Percentiles rank a stretch among this genome's conserved stretches.
These are phyloP conservation scores for Sycophila sp. DNA, from an alignment of 1,140 invertebrate genomes.

Conservation along the genomic window DNA sequence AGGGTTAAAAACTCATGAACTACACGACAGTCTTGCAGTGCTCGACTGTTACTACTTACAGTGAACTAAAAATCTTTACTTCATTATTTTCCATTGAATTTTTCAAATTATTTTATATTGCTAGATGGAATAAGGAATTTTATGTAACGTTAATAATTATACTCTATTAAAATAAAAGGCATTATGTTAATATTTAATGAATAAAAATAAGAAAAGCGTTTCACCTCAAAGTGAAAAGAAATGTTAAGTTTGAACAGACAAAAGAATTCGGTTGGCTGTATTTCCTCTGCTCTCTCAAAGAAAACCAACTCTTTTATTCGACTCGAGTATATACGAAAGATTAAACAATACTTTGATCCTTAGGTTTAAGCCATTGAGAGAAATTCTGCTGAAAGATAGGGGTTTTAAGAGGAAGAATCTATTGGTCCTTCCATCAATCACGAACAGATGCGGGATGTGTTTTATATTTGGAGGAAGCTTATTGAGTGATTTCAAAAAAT, in stretches of 20 bases:
- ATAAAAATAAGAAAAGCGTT: no score
- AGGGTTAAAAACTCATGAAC: no score
- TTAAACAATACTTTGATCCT: slow-evolving; percentile 16
- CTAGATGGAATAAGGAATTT: no score
- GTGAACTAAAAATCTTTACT: no score
- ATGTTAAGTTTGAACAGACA: no score
- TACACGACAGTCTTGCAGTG: no score
- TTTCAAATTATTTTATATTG: background rate
- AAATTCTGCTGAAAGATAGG: slow-evolving; percentile 1
- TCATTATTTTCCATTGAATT: no score
- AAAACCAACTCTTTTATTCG: background rate
- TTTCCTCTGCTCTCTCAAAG: background rate
- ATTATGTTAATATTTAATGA: background rate
- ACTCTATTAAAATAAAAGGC: background rate
- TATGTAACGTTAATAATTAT: background rate
- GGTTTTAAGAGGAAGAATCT: background rate
- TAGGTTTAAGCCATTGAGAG: slow-evolving; percentile 1
- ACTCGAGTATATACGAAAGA: background rate
- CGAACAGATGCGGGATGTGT: slow-evolving; percentile 9
- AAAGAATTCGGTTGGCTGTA: background rate
- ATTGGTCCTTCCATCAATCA: slow-evolving; percentile 13
- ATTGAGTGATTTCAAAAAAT: slow-evolving; percentile 26
- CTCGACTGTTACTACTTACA: no score
- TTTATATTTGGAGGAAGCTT: background rate
- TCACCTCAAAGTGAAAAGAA: no score